Evolutionary conservation across 2,797 vertebrate species (phyloP).

Genomic region (Rhinophrynus dorsalis): DNA sequence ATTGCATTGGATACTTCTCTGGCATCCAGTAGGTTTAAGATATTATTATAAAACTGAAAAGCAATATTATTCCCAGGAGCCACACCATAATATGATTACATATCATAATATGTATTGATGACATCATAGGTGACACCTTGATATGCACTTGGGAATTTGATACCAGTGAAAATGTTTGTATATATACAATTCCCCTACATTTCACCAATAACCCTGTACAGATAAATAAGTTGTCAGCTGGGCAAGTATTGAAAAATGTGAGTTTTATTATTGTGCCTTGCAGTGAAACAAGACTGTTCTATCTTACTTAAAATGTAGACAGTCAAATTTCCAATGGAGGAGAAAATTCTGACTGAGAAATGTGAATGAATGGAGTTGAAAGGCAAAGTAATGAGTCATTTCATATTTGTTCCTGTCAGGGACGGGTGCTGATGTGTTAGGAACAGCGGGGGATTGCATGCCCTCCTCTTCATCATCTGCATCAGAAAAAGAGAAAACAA

Average conservation of each 20-base stretch:
- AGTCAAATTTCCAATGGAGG: slow-evolving; percentile 17
- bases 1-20: too few species aligned
- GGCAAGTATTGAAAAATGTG: slow-evolving; percentile 5
- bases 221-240: slow-evolving; percentile 28
- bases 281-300: slow-evolving; percentile 4
- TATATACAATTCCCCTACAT: background rate
- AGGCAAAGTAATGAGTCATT: slow-evolving; percentile 11
- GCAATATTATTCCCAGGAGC: too few species aligned
- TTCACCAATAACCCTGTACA: background rate
- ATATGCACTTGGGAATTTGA: background rate
- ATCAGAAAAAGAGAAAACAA: background rate
- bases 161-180: background rate
- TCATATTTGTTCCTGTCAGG: slow-evolving; percentile 18
- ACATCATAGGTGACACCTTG: too few species aligned
- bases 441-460: background rate
- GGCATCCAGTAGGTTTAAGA: too few species aligned
- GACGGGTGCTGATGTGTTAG: background rate
- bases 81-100: too few species aligned
- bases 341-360: slow-evolving; percentile 16
- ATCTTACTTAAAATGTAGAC: slow-evolving; percentile 40
- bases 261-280: background rate
- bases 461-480: slow-evolving; percentile 13
- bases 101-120: too few species aligned
- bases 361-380: slow-evolving; percentile 26
- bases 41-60: too few species aligned